These are phyloP conservation scores for Pollicipes pollicipes DNA, from an alignment of 1,140 invertebrate genomes.

Conservation along the genomic window DNA sequence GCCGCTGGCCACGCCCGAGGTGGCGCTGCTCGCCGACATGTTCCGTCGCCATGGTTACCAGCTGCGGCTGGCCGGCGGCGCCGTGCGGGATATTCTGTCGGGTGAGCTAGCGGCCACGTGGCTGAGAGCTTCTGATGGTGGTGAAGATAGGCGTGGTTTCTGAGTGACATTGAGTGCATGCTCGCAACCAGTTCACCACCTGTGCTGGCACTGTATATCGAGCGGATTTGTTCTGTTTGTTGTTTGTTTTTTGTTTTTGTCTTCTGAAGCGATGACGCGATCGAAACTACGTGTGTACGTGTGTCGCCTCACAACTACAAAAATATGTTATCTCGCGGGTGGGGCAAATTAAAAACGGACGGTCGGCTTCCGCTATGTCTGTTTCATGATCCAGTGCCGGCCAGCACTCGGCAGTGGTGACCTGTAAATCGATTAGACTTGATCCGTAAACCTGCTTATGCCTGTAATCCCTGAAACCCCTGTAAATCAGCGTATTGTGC, in stretches of 20 bases:
- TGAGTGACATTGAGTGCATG: conserved; percentile 57
- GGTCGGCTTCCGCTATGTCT: conserved; percentile 86
- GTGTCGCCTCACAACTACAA: no score
- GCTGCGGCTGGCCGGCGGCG: conserved; percentile 19
- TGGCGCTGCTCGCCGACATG: conserved; percentile 12
- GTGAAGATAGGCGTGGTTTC: conserved; percentile 99
- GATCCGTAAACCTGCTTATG: no score
- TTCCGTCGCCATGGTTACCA: conserved; percentile 16
- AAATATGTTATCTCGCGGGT: no score
- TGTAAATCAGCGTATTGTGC: no score
- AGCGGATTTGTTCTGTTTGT: no score
- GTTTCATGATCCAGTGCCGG: conserved; percentile 88
- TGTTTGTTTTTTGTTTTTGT: no score
- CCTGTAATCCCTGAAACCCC: no score
- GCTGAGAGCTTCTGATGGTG: conserved; percentile 93
- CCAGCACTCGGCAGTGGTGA: conserved; percentile 88
- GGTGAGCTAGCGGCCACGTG: conserved; percentile 62
- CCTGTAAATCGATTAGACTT: no score
- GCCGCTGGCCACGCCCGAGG: conserved; percentile 12
- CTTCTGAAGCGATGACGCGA: conserved; percentile 85
- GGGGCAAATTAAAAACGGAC: conserved; percentile 90
- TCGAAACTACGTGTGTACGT: no score
- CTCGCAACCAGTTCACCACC: conserved; percentile 86
- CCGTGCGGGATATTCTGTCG: conserved; percentile 55
- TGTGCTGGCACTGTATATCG: conserved; percentile 97